Base-by-base conservation (phyloP, 1,140 invertebrate species). In the Hypothenemus hampei region DNA sequence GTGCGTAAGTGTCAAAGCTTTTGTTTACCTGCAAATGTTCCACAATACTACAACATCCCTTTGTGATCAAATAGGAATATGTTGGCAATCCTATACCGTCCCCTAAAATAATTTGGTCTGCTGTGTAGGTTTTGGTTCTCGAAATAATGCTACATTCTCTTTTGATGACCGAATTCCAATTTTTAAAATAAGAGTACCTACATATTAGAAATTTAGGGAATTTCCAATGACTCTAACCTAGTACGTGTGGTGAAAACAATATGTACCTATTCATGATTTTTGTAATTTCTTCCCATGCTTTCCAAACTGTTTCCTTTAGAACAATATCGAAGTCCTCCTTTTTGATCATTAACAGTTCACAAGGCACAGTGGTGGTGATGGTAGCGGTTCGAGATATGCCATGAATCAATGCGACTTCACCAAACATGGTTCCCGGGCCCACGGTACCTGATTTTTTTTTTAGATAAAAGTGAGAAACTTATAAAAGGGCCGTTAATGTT, bases 181-280 rank as follows among this genome's bases (percentile, higher is more conserved):
- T 70, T 57, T 81, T 77, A 63, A 84, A 85, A 60, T 85, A 85
- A 35, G 78, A 77, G 55, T 84, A 84, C 35, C 74, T 49, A 20
- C 13, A 1, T 5, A 8, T 37, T 37, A 37, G 35, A 37, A 7
- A 15, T 43, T 29, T 29, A 29, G 6, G 26, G 26, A 29, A n/a
- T 7, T 29, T 29, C n/a, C 6, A n/a, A 29, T 29, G 6, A 29
- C n/a, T n/a, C n/a, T n/a, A n/a, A n/a, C n/a, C 6, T 29, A 29
- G 26, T 29, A n/a, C 26, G 26, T n/a, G n/a, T n/a, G n/a, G n/a
- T n/a, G n/a, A n/a, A n/a, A n/a, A n/a, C n/a, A n/a, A n/a, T n/a
- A 1, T 21, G 15, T 7, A 47, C 53, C 53, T 41, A 29, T 61
- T 57, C 70, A 85, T 75, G 0, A 78, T 78, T 18, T 71, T 69